Base-by-base conservation (phyloP, 2,113 vertebrate species). In the Triplophysa rosa region DNA sequence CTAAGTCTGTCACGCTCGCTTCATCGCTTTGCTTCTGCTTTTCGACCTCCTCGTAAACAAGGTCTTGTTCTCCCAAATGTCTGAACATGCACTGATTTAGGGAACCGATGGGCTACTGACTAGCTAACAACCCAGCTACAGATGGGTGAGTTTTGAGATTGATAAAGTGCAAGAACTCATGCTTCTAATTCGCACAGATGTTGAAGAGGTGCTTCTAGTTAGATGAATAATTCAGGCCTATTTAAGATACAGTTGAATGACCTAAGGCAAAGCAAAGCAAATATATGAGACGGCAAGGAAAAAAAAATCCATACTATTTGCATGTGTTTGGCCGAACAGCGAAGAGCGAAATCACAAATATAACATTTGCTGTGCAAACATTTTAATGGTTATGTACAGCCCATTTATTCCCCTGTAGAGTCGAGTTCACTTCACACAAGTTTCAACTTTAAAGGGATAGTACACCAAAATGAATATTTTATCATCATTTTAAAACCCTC, bases 21-120 rank as follows among this genome's bases (percentile, higher is more conserved):
- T 80, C 77, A 75, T 84, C 85, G 80, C 86, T 83, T 61, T 68
- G 78, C 76, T 75, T 81, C 79, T 54, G 19, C 82, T 83, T 84
- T 86, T 79, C 79, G 67, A 49, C 86, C 62, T 79, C 79, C 84
- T 82, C 84, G 33, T 87, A 81, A 88, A 88, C 85, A 84, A 86
- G 77, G 85, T 89, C 86, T 89, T 68, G 86, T 87, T 87, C 87
- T 62, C 74, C 26, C 47, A 79, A 86, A 74, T 63, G 56, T 61
- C 70, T 42, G 54, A 73, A 73, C 70, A 59, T 9, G 5, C 33
- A 59, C 19, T 72, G 54, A 42, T 72, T 59, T 21, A 17, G 12
- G 29, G 12, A 21, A 58, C 52, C 21, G 29, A 19, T 10, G n/a
- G 8, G 19, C 8, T 58, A 4, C 16, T 4, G 16, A 2, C 19